Evolutionary conservation across 1,140 invertebrate genomes (phyloP).

Genomic region (Drosophila nebulosa): DNA sequence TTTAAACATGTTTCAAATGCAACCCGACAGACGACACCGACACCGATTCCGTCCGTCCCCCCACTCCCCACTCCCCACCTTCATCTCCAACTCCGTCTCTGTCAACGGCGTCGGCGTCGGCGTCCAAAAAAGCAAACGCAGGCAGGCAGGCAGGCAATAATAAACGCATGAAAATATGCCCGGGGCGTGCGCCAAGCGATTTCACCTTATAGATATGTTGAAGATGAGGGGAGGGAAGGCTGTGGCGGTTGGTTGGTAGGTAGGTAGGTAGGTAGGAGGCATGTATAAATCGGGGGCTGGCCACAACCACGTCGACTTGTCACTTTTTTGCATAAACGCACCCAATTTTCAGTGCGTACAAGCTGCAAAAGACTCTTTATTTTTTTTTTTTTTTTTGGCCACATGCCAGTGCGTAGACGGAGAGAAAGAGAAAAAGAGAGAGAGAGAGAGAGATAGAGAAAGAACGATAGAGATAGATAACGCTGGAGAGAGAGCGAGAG

Average conservation of each 20-base stretch:
- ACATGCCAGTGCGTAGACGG: constrained; percentile 63
- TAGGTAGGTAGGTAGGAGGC: not conserved
- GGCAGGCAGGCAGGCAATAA: constrained; percentile 42
- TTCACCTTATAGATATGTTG: constrained; percentile 46
- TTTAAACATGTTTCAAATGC: constrained; percentile 76
- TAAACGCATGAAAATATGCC: constrained; percentile 77
- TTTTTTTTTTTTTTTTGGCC: constrained; percentile 26
- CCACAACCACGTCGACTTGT: constrained; percentile 40
- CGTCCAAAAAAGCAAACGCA: constrained; percentile 48
- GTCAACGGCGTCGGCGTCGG: constrained; percentile 34
- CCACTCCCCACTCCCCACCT: not conserved
- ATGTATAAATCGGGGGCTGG: constrained; percentile 25
- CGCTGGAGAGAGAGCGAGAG: not conserved
- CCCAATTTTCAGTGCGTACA: constrained; percentile 67
- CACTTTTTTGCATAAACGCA: constrained; percentile 74
- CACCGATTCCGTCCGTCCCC: not conserved
- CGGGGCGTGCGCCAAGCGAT: constrained; percentile 71
- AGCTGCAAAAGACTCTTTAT: constrained; percentile 27
- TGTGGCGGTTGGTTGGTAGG: not conserved
- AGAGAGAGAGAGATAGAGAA: not conserved
- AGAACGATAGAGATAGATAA: not conserved
- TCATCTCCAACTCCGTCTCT: not conserved
- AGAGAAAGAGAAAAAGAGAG: not conserved
- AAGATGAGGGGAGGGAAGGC: not conserved
- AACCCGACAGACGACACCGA: constrained; percentile 15